Base-by-base conservation (phyloP, 2,797 vertebrate species). In the Parauchenoglanis punctatus region DNA sequence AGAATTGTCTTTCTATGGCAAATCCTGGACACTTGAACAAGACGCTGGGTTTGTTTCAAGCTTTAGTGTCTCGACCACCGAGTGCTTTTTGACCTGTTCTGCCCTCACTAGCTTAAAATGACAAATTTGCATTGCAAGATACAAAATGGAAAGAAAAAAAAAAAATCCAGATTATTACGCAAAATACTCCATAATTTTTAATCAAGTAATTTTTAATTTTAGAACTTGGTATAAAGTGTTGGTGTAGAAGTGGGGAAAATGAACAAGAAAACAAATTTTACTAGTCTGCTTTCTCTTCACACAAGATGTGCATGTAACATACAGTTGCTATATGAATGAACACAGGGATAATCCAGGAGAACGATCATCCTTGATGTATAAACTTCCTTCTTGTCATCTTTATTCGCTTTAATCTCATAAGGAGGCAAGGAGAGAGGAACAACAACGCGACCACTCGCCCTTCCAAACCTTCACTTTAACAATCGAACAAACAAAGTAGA, bases 1-100 rank as follows among this genome's bases (percentile, higher is more conserved):
- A 91, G 87, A 80, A 93, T 94, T 93, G 58, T 92, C 89, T 92
- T 93, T 92, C 94, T 94, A 93, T 91, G 93, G 94, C 94, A 94
- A 92, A 88, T 93, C 77, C 93, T 89, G 86, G 87, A 93, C 90
- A 92, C 89, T 91, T 67, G 52, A 85, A 86, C 44, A 40, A 89
- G 88, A 90, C 1, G 18, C 40, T 40, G 89, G 87, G 78, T 83
- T 81, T 56, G 61, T 23, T 35, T 63, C 15, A 85, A 70, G 72
- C 65, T 70, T 91, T 86, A 86, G 86, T 77, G 86, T 93, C 91
- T 28, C 75, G 25, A 84, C 31, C 84, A 72, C 84, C 80, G 75
- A 91, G 88, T 90, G 87, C 86, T 92, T 90, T 80, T 77, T 17
- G 89, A 92, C 91, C 83, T 91, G 63, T 23, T 91, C 91, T 91